Evolutionary conservation across 2,888 invertebrate genomes (phyloP).

Genomic region (Drosophila ezoana): DNA sequence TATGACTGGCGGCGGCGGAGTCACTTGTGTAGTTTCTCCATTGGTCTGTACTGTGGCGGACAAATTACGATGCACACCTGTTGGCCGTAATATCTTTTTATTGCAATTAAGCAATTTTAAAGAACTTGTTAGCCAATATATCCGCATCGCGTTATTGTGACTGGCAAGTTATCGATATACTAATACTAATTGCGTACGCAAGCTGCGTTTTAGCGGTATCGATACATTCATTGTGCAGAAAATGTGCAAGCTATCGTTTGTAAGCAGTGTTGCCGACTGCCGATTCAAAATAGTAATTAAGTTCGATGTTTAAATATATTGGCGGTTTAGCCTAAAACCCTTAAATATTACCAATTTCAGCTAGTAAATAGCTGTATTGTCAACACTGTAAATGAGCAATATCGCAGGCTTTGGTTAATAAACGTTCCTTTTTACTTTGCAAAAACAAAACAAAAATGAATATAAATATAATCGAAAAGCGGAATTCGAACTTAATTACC

Average conservation of each 20-base stretch:
- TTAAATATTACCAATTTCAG: no score
- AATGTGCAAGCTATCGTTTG: no score
- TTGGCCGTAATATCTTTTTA: constrained; percentile 23
- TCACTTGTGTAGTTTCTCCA: constrained; percentile 13
- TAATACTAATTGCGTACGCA: neutral
- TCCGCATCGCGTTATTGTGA: constrained; percentile 40
- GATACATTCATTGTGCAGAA: constrained; percentile 2
- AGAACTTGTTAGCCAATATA: constrained; percentile 42
- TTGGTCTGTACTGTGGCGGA: constrained; percentile 25
- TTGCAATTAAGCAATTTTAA: constrained; percentile 54
- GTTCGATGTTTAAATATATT: no score
- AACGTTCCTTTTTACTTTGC: constrained; percentile 40
- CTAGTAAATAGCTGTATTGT: no score
- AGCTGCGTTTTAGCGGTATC: neutral
- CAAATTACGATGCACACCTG: constrained; percentile 40
- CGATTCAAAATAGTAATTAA: no score
- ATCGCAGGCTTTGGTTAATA: constrained; percentile 18
- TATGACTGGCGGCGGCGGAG: constrained; percentile 7
- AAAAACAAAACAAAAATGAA: constrained; percentile 48
- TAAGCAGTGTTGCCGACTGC: no score
- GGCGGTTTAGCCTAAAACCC: no score
- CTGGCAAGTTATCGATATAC: constrained; percentile 34
- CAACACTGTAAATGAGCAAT: no score
- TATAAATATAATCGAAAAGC: constrained; percentile 36
- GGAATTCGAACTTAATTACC: constrained; percentile 46